A percentile compares a stretch with the other conserved stretches of the same genome.
Evolutionary conservation across 92 coral and sea anemone genomes (phyloP).

Genomic region (Heliopora coerulea): DNA sequence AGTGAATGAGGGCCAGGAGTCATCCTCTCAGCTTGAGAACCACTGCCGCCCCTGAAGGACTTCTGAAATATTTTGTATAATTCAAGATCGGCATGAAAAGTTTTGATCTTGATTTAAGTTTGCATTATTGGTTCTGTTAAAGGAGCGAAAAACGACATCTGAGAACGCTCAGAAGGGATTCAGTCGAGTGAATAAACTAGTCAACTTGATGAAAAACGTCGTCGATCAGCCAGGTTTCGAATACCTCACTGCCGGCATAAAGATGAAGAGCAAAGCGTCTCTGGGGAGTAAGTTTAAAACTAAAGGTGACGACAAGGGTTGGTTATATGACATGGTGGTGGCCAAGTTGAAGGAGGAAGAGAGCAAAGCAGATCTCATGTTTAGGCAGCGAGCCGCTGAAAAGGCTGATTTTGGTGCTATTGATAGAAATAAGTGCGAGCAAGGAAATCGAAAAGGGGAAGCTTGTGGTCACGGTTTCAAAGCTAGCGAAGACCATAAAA

Average conservation of each 20-base stretch:
- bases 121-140: too few species aligned
- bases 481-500: not conserved
- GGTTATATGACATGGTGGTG: slow-evolving; percentile 24
- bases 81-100: too few species aligned
- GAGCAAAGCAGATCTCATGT: not conserved
- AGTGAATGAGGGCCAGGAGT: too few species aligned
- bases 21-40: too few species aligned
- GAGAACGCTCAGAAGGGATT: not conserved
- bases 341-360: not conserved
- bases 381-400: not conserved
- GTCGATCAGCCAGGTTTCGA: slow-evolving; percentile 33
- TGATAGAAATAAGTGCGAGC: not conserved
- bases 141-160: not conserved
- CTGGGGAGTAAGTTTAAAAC: slow-evolving; percentile 1
- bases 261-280: not conserved
- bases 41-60: too few species aligned
- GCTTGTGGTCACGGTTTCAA: not conserved
- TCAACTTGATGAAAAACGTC: slow-evolving; percentile 22
- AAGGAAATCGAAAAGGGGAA: not conserved
- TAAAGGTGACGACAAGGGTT: slow-evolving; percentile 16
- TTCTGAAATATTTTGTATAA: too few species aligned
- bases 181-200: slow-evolving; percentile 15
- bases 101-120: too few species aligned
- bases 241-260: not conserved
- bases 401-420: not conserved